A percentile compares a stretch with the other conserved stretches of the same genome.
Conservation (phyloP, 2,888 invertebrate genomes). For the Tipula vernalis region DNA sequence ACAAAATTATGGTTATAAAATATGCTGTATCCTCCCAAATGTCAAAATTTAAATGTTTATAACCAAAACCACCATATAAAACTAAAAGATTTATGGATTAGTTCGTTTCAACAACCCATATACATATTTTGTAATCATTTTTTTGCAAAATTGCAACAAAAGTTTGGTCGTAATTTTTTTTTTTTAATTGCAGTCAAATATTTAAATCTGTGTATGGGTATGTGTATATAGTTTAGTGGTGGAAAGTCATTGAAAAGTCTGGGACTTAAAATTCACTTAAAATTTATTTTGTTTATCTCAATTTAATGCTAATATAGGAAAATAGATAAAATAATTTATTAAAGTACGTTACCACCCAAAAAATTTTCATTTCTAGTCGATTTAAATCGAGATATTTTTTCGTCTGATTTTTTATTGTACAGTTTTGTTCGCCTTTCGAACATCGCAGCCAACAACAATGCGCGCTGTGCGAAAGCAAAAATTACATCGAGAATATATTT, state of each 20-base stretch:
- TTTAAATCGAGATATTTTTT: neutral
- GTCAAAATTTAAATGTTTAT: neutral
- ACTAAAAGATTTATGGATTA: neutral
- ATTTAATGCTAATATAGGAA: neutral
- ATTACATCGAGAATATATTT: neutral
- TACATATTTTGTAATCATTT: neutral
- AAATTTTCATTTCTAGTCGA: neutral
- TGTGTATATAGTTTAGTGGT: too few relatives aligned
- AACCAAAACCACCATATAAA: neutral
- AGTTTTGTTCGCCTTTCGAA: neutral
- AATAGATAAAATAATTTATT: neutral
- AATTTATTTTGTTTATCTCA: neutral
- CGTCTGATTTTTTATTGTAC: neutral
- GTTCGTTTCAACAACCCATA: neutral
- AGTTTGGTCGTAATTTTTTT: neutral
- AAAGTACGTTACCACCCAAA: neutral
- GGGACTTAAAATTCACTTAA: neutral
- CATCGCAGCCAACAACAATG: neutral
- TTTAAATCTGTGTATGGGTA: neutral
- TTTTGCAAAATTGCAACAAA: neutral
- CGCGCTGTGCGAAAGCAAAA: neutral
- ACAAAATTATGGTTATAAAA: neutral
- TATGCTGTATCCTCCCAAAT: neutral
- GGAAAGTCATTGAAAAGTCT: neutral
- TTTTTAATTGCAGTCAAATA: neutral